phyloP scores from a whole-genome alignment of 1,140 invertebrate genomes.

The Temnothorax nylanderi region DNA sequence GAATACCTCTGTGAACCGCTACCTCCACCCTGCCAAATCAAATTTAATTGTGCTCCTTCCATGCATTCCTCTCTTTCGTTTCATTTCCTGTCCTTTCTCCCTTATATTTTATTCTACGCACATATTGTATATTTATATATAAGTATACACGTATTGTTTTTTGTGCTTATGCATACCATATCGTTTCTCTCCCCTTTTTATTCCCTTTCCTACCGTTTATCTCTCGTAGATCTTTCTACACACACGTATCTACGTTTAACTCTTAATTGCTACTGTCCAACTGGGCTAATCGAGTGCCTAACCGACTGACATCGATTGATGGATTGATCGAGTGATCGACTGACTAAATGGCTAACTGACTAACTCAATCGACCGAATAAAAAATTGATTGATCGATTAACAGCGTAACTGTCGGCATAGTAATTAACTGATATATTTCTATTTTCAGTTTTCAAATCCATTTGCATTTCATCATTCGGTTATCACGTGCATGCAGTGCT shows the following conservation, averaged over 20 bases:
- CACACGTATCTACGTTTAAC: slow-evolving; percentile 48
- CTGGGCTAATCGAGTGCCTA: slow-evolving; percentile 34
- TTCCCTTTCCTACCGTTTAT: slow-evolving; percentile 56
- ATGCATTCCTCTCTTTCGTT: slow-evolving; percentile 75
- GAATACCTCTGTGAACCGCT: slow-evolving; percentile 83
- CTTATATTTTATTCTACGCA: slow-evolving; percentile 61
- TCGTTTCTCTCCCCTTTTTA: slow-evolving; percentile 45
- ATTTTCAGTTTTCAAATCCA: slow-evolving; percentile 55
- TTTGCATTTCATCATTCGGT: slow-evolving; percentile 64
- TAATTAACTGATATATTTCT: slow-evolving; percentile 21
- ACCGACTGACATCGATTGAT: slow-evolving; percentile 38
- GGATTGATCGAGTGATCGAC: slow-evolving; percentile 12
- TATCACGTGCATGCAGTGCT: slow-evolving; percentile 67
- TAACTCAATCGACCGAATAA: slow-evolving; percentile 14
- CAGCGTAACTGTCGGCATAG: not conserved
- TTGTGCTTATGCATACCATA: slow-evolving; percentile 46
- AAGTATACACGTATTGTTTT: slow-evolving; percentile 56
- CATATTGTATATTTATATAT: not conserved
- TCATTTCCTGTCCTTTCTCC: slow-evolving; percentile 67
- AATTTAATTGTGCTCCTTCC: slow-evolving; percentile 83
- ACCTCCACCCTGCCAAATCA: slow-evolving; percentile 84
- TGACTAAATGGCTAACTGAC: slow-evolving; percentile 45
- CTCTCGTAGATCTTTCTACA: slow-evolving; percentile 36
- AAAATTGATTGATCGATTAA: slow-evolving; percentile 41
- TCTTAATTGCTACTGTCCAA: slow-evolving; percentile 45